A percentile compares a stretch with the other conserved stretches of the same genome.
phyloP scores from a whole-genome alignment of 1,140 invertebrate species.

The Anthonomus grandis region DNA sequence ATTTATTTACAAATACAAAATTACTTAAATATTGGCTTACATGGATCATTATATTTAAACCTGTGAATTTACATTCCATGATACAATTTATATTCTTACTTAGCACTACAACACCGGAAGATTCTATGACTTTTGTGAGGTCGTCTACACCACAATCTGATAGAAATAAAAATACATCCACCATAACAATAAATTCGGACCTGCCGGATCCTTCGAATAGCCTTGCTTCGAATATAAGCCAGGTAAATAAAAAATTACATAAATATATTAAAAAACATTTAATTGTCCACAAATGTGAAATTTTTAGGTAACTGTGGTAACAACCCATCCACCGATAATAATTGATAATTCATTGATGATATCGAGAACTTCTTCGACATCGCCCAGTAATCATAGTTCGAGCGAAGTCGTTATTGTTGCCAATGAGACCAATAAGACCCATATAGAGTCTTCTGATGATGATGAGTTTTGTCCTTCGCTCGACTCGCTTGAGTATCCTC shows the following conservation, averaged over 20 bases:
- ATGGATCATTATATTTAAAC: too few species aligned
- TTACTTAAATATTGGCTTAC: too few species aligned
- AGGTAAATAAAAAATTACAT: constrained; percentile 47
- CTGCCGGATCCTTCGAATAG: constrained; percentile 62
- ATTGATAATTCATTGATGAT: constrained; percentile 52
- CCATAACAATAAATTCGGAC: constrained; percentile 58
- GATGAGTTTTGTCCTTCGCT: constrained; percentile 68
- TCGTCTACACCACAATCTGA: constrained; percentile 33
- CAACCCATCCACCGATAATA: constrained; percentile 75
- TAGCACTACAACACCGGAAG: constrained; percentile 30
- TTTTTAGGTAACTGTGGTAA: constrained; percentile 67
- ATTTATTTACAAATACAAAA: too few species aligned
- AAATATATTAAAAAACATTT: too few species aligned
- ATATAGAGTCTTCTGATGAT: constrained; percentile 63
- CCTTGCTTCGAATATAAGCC: constrained; percentile 65
- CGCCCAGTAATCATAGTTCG: constrained; percentile 40
- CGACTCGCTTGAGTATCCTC: constrained; percentile 68
- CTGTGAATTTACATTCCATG: too few species aligned
- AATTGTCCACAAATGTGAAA: too few species aligned
- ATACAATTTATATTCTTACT: constrained; percentile 1
- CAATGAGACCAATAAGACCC: constrained; percentile 70
- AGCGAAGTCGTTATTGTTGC: constrained; percentile 75
- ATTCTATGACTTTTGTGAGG: constrained; percentile 34
- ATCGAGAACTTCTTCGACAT: constrained; percentile 46
- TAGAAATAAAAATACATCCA: constrained; percentile 52